phyloP scores from a whole-genome alignment of 2,888 invertebrate species.

The Galeopsomyia nigrocyanea region DNA sequence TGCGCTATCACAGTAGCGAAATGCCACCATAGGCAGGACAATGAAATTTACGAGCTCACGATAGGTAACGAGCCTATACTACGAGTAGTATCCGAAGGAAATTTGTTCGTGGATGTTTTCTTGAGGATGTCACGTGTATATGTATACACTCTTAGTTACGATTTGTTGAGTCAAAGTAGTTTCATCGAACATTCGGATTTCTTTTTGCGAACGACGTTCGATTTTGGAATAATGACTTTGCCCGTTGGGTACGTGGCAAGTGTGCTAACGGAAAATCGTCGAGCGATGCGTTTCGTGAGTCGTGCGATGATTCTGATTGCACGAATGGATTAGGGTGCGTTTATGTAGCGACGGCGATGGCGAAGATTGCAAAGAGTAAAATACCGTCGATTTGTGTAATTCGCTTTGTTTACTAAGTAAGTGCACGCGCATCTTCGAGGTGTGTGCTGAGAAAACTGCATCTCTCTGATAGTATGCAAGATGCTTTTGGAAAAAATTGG shows the following conservation, averaged over 20 bases:
- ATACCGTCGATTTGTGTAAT: slow-evolving; percentile 34
- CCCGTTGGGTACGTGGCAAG: too few relatives aligned
- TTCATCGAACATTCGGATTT: background rate
- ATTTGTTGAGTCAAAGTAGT: too few relatives aligned
- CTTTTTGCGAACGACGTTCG: too few relatives aligned
- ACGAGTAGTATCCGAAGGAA: slow-evolving; percentile 34
- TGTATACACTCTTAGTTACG: background rate
- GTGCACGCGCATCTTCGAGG: slow-evolving; percentile 7
- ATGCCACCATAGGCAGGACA: slow-evolving; percentile 40
- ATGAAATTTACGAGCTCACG: slow-evolving; percentile 48
- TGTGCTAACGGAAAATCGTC: too few relatives aligned
- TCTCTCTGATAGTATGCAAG: too few relatives aligned
- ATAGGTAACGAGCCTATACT: slow-evolving; percentile 40
- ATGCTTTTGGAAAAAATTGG: too few relatives aligned
- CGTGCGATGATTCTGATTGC: slow-evolving; percentile 25
- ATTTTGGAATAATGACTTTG: too few relatives aligned
- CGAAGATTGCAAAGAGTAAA: slow-evolving; percentile 28
- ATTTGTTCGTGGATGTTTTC: slow-evolving; percentile 35
- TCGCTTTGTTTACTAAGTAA: slow-evolving; percentile 37
- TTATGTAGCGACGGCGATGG: slow-evolving; percentile 16
- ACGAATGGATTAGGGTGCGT: slow-evolving; percentile 1
- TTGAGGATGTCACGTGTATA: background rate
- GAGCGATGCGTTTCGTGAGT: slow-evolving; percentile 13
- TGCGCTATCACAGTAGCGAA: slow-evolving; percentile 8
- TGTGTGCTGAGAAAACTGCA: too few relatives aligned